phyloP scores from a whole-genome alignment of 2,888 invertebrate species.

The Spialia ferax region DNA sequence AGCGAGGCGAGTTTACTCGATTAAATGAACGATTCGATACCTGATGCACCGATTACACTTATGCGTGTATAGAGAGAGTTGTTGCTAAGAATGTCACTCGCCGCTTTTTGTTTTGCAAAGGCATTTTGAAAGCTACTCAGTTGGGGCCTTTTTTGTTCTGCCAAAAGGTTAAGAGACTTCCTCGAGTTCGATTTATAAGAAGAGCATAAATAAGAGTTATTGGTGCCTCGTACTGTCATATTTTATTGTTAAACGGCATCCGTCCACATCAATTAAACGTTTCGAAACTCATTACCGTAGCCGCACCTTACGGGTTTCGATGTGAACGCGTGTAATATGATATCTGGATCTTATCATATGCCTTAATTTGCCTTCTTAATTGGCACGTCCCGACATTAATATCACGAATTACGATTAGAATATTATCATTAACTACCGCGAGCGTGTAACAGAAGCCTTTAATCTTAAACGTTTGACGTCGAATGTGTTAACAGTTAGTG shows the following conservation, averaged over 20 bases:
- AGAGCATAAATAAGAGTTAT: conserved; percentile 39
- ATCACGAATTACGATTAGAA: conserved; percentile 33
- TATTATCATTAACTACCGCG: conserved; percentile 15
- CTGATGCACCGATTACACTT: conserved; percentile 75
- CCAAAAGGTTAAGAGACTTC: conserved; percentile 38
- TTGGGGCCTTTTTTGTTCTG: conserved; percentile 26
- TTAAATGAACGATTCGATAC: conserved; percentile 81
- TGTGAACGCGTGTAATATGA: conserved; percentile 21
- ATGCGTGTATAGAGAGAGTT: conserved; percentile 76
- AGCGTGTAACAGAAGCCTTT: conserved; percentile 14
- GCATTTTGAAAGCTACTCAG: conserved; percentile 38
- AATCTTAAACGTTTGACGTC: conserved; percentile 16
- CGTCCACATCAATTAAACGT: conserved; percentile 38
- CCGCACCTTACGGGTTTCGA: conserved; percentile 12
- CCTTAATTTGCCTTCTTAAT: conserved; percentile 31
- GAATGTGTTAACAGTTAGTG: background rate
- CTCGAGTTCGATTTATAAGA: conserved; percentile 40
- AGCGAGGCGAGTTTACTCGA: conserved; percentile 79
- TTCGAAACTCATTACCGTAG: conserved; percentile 36
- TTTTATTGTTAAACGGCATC: conserved; percentile 33
- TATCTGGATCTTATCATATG: conserved; percentile 20
- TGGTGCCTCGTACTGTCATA: conserved; percentile 31
- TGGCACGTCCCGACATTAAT: conserved; percentile 17
- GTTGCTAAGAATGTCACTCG: conserved; percentile 77
- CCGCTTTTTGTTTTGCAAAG: conserved; percentile 60